Evolutionary conservation across 1,140 invertebrate species (phyloP).

Genomic region (Mya arenaria): DNA sequence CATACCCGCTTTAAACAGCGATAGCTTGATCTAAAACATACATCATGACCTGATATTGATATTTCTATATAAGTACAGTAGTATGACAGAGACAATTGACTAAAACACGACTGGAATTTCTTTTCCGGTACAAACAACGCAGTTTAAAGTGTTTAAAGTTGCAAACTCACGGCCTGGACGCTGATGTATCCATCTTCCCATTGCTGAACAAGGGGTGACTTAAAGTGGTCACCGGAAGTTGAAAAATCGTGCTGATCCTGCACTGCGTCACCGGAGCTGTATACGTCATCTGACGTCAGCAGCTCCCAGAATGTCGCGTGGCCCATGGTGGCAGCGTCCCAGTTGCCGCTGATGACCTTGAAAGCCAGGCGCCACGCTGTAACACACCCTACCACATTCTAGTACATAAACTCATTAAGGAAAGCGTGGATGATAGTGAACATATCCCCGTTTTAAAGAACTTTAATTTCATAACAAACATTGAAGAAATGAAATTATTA

Average conservation of each 20-base stretch:
- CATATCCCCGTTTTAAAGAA: too few species aligned
- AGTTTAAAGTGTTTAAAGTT: too few species aligned
- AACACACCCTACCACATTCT: too few species aligned
- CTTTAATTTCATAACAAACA: too few species aligned
- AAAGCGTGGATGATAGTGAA: too few species aligned
- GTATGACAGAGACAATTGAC: not conserved
- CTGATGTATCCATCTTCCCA: constrained; percentile 43
- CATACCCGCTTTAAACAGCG: constrained; percentile 43
- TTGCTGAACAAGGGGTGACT: constrained; percentile 21
- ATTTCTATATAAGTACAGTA: not conserved
- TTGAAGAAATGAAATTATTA: too few species aligned
- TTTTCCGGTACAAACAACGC: too few species aligned
- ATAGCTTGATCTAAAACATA: constrained; percentile 38
- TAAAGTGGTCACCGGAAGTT: constrained; percentile 14
- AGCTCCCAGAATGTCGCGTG: constrained; percentile 30
- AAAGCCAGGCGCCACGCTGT: constrained; percentile 39
- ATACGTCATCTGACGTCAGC: constrained; percentile 10
- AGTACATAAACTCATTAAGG: too few species aligned
- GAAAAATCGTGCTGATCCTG: constrained; percentile 31
- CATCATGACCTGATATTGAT: not conserved
- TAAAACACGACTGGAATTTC: not conserved
- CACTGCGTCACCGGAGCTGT: constrained; percentile 11
- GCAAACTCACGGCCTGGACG: constrained; percentile 37
- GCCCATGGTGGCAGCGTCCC: constrained; percentile 12
- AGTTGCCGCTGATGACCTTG: constrained; percentile 49